Conservation (phyloP, 2,888 invertebrate species). For the Mimumesa dahlbomi region DNA sequence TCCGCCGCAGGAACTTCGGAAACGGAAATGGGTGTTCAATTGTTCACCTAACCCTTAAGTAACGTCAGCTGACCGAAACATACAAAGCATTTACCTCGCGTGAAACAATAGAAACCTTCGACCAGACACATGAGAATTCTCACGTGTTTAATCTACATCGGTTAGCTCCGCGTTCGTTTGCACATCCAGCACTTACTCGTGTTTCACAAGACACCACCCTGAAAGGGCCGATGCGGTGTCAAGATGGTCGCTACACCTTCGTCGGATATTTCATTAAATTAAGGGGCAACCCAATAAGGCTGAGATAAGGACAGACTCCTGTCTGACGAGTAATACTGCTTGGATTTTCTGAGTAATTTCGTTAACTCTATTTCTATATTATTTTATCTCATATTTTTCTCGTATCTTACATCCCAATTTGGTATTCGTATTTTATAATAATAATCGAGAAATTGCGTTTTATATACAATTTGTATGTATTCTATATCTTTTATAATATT, state of each 20-base stretch:
- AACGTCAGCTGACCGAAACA: constrained; percentile 24
- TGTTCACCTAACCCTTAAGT: constrained; percentile 16
- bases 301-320: constrained; percentile 22
- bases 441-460: too few relatives aligned
- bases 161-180: constrained; percentile 36
- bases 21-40: constrained; percentile 28
- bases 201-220: constrained; percentile 5
- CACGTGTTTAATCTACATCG: constrained; percentile 46
- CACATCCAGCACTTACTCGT: constrained; percentile 28
- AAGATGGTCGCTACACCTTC: constrained; percentile 9
- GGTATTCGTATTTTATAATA: too few relatives aligned
- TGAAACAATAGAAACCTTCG: constrained; percentile 28
- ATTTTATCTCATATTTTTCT: too few relatives aligned
- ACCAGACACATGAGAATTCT: constrained; percentile 18
- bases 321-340: too few relatives aligned
- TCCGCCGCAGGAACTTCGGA: neutral
- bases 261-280: constrained; percentile 47
- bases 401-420: too few relatives aligned
- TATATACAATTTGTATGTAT: too few relatives aligned
- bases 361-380: too few relatives aligned
- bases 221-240: constrained; percentile 5
- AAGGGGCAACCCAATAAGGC: constrained; percentile 21
- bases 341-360: too few relatives aligned
- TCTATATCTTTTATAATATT: too few relatives aligned
- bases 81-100: constrained; percentile 27